Base-by-base conservation (phyloP, 2,113 vertebrate genomes). In the Camelus dromedarius region DNA sequence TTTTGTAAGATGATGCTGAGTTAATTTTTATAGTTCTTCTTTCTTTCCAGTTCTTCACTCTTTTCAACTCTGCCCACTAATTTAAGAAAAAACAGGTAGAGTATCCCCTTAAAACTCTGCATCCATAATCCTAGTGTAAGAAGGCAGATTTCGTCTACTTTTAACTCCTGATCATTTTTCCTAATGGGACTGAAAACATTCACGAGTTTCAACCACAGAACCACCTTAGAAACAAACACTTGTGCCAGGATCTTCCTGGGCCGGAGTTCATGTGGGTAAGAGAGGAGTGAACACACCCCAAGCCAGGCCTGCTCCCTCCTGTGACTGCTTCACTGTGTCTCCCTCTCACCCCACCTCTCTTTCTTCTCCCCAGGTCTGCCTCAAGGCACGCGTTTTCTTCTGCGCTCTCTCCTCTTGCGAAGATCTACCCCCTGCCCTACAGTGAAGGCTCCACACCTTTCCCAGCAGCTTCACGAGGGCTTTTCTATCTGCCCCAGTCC, bases 11-110 rank as follows among this genome's bases (percentile, higher is more conserved):
- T 83, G 84, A 89, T 30, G 85, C 64, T 0, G 6, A 70, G 60
- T 85, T 67, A 60, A 82, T 77, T 96, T 94, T 92, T 30, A 2
- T 28, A 38, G 67, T 77, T 94, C 75, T 95, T 52, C 26, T 94
- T 92, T 93, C 76, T 69, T 83, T 96, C 64, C 42, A 86, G 22
- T 62, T 89, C 69, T 82, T 94, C 82, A 6, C 30, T 67, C 62
- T 92, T 32, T 35, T 91, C 50, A 64, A 90, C 30, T 77, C 69
- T 93, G 18, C 28, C 76, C 42, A 83, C 77, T 52, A 38, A 32
- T 64, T 76, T 30, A 91, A 56, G 35, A 35, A 42, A 77, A 85
- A 70, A 48, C 13, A 95, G 70, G 9, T 10, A 81, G 8, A 46
- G 11, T 28, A 62, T 24, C 32, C 46, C 15, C 76, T 93, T 93